A percentile compares a stretch with the other conserved stretches of the same genome.
Evolutionary conservation across 2,113 vertebrate genomes (phyloP).

Genomic region (Salminus brasiliensis): DNA sequence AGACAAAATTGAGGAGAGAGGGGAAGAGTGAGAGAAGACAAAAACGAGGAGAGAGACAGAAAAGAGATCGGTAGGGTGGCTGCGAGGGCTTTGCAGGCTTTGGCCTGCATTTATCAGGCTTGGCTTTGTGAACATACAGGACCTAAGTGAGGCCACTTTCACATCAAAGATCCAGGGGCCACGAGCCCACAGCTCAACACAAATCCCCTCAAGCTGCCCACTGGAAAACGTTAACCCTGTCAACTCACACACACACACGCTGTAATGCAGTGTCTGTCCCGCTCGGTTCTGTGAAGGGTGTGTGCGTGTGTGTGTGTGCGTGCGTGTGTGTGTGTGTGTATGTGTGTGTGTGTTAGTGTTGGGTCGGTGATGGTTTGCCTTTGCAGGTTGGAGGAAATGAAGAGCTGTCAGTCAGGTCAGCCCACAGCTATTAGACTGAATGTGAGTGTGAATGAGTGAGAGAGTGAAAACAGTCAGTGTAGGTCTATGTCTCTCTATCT

Average conservation of each 20-base stretch:
- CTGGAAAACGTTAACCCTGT: conserved; percentile 59
- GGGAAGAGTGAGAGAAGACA: too few relatives aligned
- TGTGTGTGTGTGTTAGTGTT: conserved; percentile 1
- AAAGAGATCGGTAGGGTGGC: neutral
- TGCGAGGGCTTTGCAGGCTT: conserved; percentile 6
- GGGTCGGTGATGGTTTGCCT: neutral
- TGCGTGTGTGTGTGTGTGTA: conserved; percentile 20
- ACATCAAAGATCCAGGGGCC: conserved; percentile 50
- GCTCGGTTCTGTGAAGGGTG: conserved; percentile 6
- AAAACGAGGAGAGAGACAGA: neutral
- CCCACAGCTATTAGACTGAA: neutral
- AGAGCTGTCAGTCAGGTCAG: conserved; percentile 3
- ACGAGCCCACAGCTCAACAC: conserved; percentile 20
- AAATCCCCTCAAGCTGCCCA: conserved; percentile 14
- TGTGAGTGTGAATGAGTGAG: conserved; percentile 12
- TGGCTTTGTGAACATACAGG: conserved; percentile 34
- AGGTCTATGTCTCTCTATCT: neutral
- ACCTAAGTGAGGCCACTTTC: conserved; percentile 10
- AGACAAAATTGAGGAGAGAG: neutral
- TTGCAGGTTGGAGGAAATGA: conserved; percentile 24
- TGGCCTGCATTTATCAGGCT: conserved; percentile 35
- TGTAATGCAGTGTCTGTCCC: conserved; percentile 20
- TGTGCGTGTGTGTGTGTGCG: conserved; percentile 21
- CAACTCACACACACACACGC: conserved; percentile 23
- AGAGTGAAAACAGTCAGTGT: conserved; percentile 1